phyloP scores from a whole-genome alignment of 2,888 invertebrate species.

The Metopia argyrocephala region DNA sequence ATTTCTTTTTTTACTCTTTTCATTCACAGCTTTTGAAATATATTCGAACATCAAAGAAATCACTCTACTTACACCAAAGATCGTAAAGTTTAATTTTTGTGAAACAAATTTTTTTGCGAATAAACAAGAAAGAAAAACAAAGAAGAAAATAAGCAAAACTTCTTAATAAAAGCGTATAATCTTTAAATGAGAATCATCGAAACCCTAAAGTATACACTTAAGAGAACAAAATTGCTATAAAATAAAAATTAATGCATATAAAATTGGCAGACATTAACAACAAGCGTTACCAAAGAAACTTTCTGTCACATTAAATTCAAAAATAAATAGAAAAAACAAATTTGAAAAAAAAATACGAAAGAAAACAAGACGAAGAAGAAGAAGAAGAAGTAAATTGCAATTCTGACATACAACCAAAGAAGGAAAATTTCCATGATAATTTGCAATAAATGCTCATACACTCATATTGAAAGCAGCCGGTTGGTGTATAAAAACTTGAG shows the following conservation, averaged over 20 bases:
- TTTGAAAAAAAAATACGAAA: conserved; percentile 3
- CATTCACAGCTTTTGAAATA: conserved; percentile 38
- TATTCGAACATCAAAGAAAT: conserved; percentile 9
- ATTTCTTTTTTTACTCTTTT: conserved; percentile 2
- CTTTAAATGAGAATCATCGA: conserved; percentile 62
- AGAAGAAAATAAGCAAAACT: conserved; percentile 11
- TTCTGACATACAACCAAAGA: conserved; percentile 13
- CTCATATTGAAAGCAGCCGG: neutral
- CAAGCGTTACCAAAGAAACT: conserved; percentile 1
- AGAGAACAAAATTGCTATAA: neutral
- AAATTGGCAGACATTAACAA: conserved; percentile 53
- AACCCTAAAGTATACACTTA: conserved; percentile 60
- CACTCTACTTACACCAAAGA: conserved; percentile 43
- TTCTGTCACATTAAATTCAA: neutral
- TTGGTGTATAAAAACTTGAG: too few relatives aligned
- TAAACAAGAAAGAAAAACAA: conserved; percentile 31
- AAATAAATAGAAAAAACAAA: too few relatives aligned
- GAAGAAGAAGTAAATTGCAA: conserved; percentile 33
- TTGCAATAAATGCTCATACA: neutral
- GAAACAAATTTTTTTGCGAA: conserved; percentile 29
- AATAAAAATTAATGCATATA: conserved; percentile 53
- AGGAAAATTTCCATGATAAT: conserved; percentile 27
- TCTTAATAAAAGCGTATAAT: conserved; percentile 32
- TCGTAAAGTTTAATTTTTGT: conserved; percentile 47
- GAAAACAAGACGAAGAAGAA: neutral